Conservation (phyloP, 2,113 vertebrate species). For the Actenoides hombroni region DNA sequence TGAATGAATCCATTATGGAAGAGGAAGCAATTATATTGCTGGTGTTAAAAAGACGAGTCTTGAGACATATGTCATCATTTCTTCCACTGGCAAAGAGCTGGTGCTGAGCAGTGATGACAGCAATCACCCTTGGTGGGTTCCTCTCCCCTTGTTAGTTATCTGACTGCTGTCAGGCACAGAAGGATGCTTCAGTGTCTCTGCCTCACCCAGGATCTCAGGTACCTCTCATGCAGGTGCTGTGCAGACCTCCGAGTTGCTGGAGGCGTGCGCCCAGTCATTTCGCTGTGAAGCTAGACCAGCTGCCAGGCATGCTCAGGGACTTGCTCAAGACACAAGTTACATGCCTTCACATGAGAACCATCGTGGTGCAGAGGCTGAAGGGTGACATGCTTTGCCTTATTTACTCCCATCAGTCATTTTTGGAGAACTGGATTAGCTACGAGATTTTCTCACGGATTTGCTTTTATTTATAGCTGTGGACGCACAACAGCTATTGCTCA, state of each 20-base stretch:
- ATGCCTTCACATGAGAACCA: background rate
- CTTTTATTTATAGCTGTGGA: background rate
- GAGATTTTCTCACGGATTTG: background rate
- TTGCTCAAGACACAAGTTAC: background rate
- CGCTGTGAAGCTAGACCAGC: background rate
- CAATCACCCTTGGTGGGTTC: background rate
- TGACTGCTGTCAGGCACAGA: background rate
- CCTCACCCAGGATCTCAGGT: background rate
- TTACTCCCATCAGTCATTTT: background rate
- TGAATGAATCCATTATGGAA: background rate
- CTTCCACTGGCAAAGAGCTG: background rate
- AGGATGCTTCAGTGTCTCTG: background rate
- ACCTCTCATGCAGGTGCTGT: background rate
- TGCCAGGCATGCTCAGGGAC: fast-evolving
- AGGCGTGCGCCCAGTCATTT: background rate
- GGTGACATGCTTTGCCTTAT: background rate
- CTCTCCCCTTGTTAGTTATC: background rate
- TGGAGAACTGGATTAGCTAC: background rate
- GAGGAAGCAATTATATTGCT: background rate
- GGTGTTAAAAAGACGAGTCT: background rate
- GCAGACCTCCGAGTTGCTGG: background rate
- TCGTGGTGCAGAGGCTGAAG: background rate
- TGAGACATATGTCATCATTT: background rate
- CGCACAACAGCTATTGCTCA: background rate
- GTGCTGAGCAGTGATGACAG: background rate